Evolutionary conservation across 2,113 vertebrate species (phyloP).

Genomic region (Mustela lutreola): DNA sequence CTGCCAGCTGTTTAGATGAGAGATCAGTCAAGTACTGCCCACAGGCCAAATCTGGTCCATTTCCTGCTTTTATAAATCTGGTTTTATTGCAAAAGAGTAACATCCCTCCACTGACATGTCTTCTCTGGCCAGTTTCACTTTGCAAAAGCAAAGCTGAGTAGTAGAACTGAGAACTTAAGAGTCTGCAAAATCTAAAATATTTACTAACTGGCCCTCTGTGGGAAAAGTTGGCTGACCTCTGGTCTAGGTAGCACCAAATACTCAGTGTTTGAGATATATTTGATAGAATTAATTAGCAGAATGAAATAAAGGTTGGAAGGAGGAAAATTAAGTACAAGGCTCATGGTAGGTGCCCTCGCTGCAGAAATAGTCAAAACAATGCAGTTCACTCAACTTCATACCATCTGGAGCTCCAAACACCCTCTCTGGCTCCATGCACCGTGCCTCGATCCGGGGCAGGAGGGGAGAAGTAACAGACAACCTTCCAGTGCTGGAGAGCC

Average conservation of each 20-base stretch:
- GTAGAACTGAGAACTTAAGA: background rate
- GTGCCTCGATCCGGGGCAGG: background rate
- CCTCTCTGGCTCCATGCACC: background rate
- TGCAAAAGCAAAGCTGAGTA: background rate
- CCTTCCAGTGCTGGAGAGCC: background rate
- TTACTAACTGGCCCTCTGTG: background rate
- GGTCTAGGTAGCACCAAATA: background rate
- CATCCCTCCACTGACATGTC: background rate
- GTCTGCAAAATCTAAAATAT: background rate
- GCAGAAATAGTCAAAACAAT: background rate
- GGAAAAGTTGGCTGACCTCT: background rate
- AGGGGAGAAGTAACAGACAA: background rate
- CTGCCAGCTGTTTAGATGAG: background rate
- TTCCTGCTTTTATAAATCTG: background rate
- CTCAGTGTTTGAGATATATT: background rate
- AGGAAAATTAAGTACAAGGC: too few species aligned
- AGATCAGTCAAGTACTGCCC: background rate
- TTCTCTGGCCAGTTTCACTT: background rate
- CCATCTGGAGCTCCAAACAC: background rate
- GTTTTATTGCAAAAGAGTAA: background rate
- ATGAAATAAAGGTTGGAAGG: background rate
- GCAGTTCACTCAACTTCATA: background rate
- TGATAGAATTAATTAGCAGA: background rate
- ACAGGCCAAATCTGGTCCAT: background rate
- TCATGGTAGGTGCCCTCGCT: background rate